Evolutionary conservation across 1,140 invertebrate species (phyloP), one percentile per base, ranked within the genome.

Genomic region (Drosophila sproati): DNA sequence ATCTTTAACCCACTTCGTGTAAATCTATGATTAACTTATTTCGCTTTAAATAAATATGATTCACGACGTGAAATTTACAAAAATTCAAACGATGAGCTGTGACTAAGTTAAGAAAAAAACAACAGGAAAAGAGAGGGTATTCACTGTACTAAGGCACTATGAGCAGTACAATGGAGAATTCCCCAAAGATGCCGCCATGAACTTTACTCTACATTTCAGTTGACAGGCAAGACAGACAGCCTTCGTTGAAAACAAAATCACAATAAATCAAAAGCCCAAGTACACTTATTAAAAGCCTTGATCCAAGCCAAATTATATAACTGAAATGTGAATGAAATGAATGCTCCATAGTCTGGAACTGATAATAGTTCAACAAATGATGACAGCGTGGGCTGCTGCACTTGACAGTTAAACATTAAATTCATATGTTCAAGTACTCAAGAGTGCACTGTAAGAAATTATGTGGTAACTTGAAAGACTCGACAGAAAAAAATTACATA

Each of bases 361-460:
- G 73, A 76, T 76, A 76, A 73, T 72, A 60, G 61, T 60, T 69
- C 45, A 63, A 57, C 72, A 74, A 55, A 48, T 47, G 50, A 52
- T 66, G 69, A 72, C 61, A 66, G 73, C 73, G 83, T 88, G 77
- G 83, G 83, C 56, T 50, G 74, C 74, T 83, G 77, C 85, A 88
- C 85, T 87, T 87, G 80, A 88, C 64, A 82, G 55, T 86, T 86
- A 61, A 57, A 80, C 45, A 59, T 47, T 28, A 10, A 20, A 20
- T 20, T 20, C 20, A 20, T 20, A 20, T 20, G 20, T 52, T 77
- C 28, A 43, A 85, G 73, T 77, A 77, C 29, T 55, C 48, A 41
- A n/a, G n/a, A 5, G 28, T 77, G 73, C 74, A 77, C 77, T 60
- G 77, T 12, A 12, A 77, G 48, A 73, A 79, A 79, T 51, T 29